Conservation (phyloP, 2,888 invertebrate genomes). For the Xestia c-nigrum region DNA sequence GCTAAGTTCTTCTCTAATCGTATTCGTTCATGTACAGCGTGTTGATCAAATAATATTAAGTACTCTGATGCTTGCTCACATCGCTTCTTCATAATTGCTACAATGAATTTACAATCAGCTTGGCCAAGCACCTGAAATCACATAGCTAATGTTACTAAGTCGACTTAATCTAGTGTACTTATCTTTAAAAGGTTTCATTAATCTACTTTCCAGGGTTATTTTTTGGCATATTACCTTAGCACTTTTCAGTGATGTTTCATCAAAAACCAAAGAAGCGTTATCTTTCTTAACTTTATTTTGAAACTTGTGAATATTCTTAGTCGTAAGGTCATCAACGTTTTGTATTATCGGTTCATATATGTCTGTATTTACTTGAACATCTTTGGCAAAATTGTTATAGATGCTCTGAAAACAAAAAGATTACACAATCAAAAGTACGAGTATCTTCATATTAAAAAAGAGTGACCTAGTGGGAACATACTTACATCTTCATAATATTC, state of each 20-base stretch:
- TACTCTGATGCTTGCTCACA: conserved; percentile 78
- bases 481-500: conserved; percentile 84
- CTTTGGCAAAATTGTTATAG: conserved; percentile 85
- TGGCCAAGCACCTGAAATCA: conserved; percentile 92
- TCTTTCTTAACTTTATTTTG: conserved; percentile 76
- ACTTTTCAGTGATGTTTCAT: conserved; percentile 74
- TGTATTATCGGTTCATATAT: conserved; percentile 80
- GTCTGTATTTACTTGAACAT: conserved; percentile 85
- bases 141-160: not conserved
- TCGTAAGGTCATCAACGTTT: conserved; percentile 72
- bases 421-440: not conserved
- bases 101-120: conserved; percentile 94
- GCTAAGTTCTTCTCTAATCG: conserved; percentile 93
- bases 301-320: conserved; percentile 77
- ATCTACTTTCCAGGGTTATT: not conserved
- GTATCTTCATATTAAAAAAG: not conserved
- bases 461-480: not conserved
- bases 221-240: conserved; percentile 73
- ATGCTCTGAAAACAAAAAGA: conserved; percentile 75
- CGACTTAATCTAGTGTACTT: not conserved
- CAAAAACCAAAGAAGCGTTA: conserved; percentile 79
- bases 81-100: conserved; percentile 81
- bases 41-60: conserved; percentile 95
- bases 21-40: conserved; percentile 96
- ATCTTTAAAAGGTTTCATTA: not conserved